Base-by-base conservation (phyloP, 2,797 vertebrate genomes). In the Aratinga solstitialis region DNA sequence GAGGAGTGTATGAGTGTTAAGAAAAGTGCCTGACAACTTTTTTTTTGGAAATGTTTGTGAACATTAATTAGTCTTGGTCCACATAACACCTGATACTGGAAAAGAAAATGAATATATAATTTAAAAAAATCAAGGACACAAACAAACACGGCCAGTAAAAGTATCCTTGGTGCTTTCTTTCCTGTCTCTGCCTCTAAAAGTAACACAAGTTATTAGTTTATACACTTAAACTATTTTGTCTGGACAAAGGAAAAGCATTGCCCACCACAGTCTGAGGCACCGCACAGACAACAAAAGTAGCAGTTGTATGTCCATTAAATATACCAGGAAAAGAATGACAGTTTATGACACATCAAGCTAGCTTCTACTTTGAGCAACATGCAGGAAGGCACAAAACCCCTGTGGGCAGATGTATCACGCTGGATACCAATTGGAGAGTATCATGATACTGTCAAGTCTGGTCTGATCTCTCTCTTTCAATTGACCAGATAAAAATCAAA, bases 391-490 rank as follows among this genome's bases (percentile, higher is more conserved):
- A 81, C 5, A 18, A 72, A 77, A 89, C 30, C 54, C 54, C 81
- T 7, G 12, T 66, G 50, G 50, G 40, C 43, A 48, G 62, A 69
- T 43, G 5, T 26, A 76, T 85, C 61, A 36, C 18, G 9, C 0
- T 58, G 40, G 45, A 69, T 63, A 89, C 24, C 38, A 48, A 2
- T 1, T 1, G 3, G n/a, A 82, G 15, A 81, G 61, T 42, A 43
- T 89, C 38, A 13, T 1, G 0, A 65, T 45, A 71, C 42, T 92
- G 32, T 68, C 0, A 0, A 72, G 12, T 40, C 40, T 73, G 29
- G 47, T 71, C 62, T 8, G 5, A 84, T 20, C 6, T 54, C 27
- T 18, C 43, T 54, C 29, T 50, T 53, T 62, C n/a, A 8, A 48
- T 67, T 36, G n/a, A 29, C 13, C 11, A 58, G 32, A 50, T 16